Percentiles rank a stretch among this genome's conserved stretches.
These are phyloP conservation scores for Trichogramma dendrolimi DNA, from an alignment of 2,888 invertebrate genomes.

Conservation along the genomic window DNA sequence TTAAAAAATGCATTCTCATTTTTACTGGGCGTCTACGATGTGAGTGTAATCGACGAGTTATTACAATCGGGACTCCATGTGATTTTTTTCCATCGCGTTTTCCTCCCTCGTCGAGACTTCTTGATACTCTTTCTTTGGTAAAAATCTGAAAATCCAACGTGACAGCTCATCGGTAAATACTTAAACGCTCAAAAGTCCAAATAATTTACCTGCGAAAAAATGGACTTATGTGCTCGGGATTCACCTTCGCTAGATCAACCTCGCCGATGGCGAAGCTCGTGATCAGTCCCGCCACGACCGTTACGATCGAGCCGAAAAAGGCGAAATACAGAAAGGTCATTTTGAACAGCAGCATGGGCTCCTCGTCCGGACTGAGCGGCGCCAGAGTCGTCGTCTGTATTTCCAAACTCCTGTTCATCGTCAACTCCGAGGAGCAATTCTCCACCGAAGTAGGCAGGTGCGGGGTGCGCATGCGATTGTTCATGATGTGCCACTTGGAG, in stretches of 20 bases:
- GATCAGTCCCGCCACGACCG: constrained; percentile 60
- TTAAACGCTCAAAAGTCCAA: not conserved
- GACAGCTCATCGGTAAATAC: too few species aligned
- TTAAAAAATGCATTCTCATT: too few species aligned
- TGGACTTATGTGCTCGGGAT: constrained; percentile 61
- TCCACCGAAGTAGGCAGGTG: constrained; percentile 36
- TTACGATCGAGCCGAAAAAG: constrained; percentile 59
- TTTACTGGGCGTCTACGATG: too few species aligned
- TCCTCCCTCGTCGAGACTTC: not conserved
- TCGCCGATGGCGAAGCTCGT: constrained; percentile 62
- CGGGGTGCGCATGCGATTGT: constrained; percentile 31
- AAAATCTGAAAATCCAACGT: constrained; percentile 1
- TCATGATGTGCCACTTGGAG: constrained; percentile 40
- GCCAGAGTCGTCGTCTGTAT: not conserved
- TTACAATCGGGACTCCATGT: not conserved
- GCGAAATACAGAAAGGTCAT: constrained; percentile 70
- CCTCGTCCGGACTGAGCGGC: constrained; percentile 33
- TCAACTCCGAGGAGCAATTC: constrained; percentile 30
- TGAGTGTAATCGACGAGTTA: not conserved
- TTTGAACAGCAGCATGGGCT: constrained; percentile 58
- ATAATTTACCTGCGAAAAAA: constrained; percentile 52
- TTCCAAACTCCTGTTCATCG: not conserved
- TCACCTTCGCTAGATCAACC: constrained; percentile 56
- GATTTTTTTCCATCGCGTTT: not conserved
- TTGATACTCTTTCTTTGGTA: not conserved